Conservation (phyloP, 2,113 vertebrate genomes). For the Brachyhypopomus gauderio region DNA sequence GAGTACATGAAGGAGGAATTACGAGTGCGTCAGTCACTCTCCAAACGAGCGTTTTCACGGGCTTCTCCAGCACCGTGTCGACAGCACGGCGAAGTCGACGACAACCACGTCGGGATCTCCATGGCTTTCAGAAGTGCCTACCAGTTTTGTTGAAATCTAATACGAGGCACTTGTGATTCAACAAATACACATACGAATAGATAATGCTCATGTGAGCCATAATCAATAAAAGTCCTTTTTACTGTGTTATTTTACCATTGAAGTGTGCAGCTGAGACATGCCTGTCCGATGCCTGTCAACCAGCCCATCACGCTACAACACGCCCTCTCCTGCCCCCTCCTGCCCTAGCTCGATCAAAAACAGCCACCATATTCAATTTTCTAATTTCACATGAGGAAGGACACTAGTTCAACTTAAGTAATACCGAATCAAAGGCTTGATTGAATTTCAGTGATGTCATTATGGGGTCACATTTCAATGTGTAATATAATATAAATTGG, state of each 20-base stretch:
- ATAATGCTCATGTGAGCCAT: conserved; percentile 39
- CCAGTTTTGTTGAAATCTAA: conserved; percentile 42
- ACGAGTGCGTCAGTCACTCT: conserved; percentile 56
- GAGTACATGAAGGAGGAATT: conserved; percentile 60
- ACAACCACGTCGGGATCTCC: conserved; percentile 39
- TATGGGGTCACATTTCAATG: conserved; percentile 80
- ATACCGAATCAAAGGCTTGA: conserved; percentile 77
- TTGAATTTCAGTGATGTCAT: conserved; percentile 79
- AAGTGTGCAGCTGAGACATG: conserved; percentile 16
- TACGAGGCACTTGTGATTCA: conserved; percentile 44
- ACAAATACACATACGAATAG: conserved; percentile 49
- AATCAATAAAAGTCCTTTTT: conserved; percentile 39
- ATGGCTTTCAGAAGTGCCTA: conserved; percentile 50
- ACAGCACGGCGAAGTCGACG: conserved; percentile 50
- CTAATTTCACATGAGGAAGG: conserved; percentile 76
- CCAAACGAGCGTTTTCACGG: conserved; percentile 43
- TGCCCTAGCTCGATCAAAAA: conserved; percentile 53
- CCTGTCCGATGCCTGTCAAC: conserved; percentile 43
- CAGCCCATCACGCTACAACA: conserved; percentile 54
- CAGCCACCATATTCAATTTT: conserved; percentile 71
- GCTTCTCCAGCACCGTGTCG: conserved; percentile 36
- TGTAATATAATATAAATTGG: conserved; percentile 80
- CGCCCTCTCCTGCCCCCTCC: conserved; percentile 44
- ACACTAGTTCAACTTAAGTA: conserved; percentile 78
- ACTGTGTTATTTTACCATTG: conserved; percentile 29